Evolutionary conservation across 1,140 invertebrate species (phyloP), one percentile per base, ranked within the genome.

Genomic region (Ostrea edulis): DNA sequence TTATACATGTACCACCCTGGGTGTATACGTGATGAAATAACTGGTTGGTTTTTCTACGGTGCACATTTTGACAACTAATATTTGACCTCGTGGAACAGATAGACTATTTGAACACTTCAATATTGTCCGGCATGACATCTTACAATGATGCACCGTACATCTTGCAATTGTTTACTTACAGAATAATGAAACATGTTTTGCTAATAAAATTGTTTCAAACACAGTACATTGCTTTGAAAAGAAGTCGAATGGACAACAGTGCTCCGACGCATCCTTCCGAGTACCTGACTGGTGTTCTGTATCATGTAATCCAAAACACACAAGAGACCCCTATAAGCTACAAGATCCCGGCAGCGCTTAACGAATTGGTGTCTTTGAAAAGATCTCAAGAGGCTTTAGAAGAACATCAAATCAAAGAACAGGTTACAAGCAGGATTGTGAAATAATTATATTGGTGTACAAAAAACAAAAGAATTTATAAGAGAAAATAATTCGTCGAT

Each of bases 161-260:
- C 35, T 44, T 44, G 35, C 35, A 44, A 5, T 44, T 44, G 35
- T 44, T 44, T 44, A 44, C 35, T 44, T 44, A n/a, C n/a, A n/a
- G n/a, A n/a, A n/a, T n/a, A 44, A 44, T 44, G 35, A 44, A 44
- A 44, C 35, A 20, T 62, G 55, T 62, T 62, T 5, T 58, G n/a
- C 14, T 62, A 4, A 22, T 0, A 29, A 0, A 17, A 11, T 25
- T 29, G 25, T 44, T 77, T 12, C 0, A 20, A 52, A 44, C 58
- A n/a, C 22, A 85, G 83, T 85, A 85, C 53, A 85, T 85, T 14
- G 83, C 83, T 29, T 14, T 85, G n/a, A 85, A 85, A 44, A 85
- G 83, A 85, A 55, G 53, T 29, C 53, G 55, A 9, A 35, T 62
- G 55, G 83, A 85, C 11, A 83, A 83, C n/a, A 52, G 44, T 83